Evolutionary conservation across 2,113 vertebrate species (phyloP).

Genomic region (Nothoprocta perdicaria): DNA sequence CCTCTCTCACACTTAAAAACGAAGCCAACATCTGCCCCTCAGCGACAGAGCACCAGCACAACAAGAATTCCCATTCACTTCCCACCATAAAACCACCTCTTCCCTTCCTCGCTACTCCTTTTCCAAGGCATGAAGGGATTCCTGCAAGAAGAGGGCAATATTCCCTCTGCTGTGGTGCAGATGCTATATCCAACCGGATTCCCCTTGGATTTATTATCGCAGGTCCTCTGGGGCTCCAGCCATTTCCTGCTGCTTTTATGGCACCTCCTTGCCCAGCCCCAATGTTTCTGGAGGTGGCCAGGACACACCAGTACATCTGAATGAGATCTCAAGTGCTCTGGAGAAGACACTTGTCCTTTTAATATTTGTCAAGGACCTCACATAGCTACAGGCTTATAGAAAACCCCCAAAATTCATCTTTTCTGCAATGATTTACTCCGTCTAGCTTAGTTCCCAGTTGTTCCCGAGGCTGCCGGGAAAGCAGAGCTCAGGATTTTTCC

Average conservation of each 20-base stretch:
- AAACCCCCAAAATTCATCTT: neutral
- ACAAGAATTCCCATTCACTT: neutral
- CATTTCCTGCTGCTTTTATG: neutral
- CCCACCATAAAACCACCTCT: neutral
- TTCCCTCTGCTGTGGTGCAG: accelerated
- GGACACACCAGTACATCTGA: neutral
- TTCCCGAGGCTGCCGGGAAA: neutral
- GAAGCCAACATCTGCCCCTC: neutral
- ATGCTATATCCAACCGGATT: neutral
- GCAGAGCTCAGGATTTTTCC: neutral
- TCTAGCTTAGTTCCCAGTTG: neutral
- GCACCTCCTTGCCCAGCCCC: neutral
- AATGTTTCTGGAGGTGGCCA: neutral
- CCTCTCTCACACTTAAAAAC: neutral
- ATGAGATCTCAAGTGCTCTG: neutral
- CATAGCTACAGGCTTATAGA: neutral
- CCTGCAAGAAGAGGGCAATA: neutral
- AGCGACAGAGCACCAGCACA: neutral
- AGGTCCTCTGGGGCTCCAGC: neutral
- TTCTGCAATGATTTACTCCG: slow-evolving; percentile 13
- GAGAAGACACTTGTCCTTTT: neutral
- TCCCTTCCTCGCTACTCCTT: neutral
- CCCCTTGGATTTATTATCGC: neutral
- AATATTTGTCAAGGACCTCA: neutral
- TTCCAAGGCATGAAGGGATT: neutral